phyloP scores from a whole-genome alignment of 1,140 invertebrate species.

The Helicorthomorpha holstii region DNA sequence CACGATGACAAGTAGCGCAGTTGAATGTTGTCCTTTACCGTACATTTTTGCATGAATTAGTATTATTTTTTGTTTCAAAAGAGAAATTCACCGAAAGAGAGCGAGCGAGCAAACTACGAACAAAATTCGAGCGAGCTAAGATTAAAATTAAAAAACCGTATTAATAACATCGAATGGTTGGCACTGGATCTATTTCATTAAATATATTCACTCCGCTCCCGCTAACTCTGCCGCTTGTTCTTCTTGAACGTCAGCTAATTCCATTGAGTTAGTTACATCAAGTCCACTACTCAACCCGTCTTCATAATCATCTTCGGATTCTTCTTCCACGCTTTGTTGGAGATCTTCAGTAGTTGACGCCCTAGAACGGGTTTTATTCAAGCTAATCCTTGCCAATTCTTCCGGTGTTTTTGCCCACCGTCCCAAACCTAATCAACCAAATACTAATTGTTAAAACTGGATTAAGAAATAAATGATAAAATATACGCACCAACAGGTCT shows the following conservation, averaged over 20 bases:
- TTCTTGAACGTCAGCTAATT: neutral
- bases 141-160: too few relatives aligned
- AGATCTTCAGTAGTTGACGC: neutral
- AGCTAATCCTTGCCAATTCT: neutral
- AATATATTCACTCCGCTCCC: neutral
- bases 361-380: neutral
- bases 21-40: too few relatives aligned
- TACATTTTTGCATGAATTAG: too few relatives aligned
- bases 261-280: neutral
- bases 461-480: neutral
- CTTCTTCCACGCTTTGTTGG: neutral
- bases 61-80: too few relatives aligned
- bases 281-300: neutral
- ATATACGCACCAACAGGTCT: conserved; percentile 60
- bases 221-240: neutral
- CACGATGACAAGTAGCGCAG: too few relatives aligned
- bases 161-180: too few relatives aligned
- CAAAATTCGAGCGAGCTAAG: too few relatives aligned
- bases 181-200: too few relatives aligned
- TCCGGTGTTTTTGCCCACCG: neutral
- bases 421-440: neutral
- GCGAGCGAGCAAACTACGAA: too few relatives aligned
- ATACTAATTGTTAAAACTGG: neutral
- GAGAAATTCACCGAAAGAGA: too few relatives aligned
- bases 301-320: too few relatives aligned